Evolutionary conservation across 2,113 vertebrate genomes (phyloP), one percentile per base, ranked within the genome.

Genomic region (Phoxinus phoxinus): DNA sequence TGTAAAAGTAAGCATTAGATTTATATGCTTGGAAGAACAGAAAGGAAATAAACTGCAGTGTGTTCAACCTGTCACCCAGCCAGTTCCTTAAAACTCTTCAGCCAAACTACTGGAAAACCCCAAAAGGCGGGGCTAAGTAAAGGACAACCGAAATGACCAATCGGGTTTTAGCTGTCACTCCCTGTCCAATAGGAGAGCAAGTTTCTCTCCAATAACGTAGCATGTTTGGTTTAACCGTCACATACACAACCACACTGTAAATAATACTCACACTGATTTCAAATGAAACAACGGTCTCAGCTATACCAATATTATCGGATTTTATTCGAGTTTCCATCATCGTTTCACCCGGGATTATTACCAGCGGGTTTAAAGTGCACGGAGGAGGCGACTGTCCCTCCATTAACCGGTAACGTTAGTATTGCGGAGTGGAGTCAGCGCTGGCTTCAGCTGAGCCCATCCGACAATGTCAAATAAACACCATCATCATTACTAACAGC

Each of bases 51-150:
- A 6, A 1, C 4, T 41, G 7, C 4, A 9, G 11, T 30, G 37
- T 30, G 37, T 11, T n/a, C 17, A 15, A 37, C 58, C 63, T 84
- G 51, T 63, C 21, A 75, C 76, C 21, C 69, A 46, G 19, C 83
- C 84, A 61, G n/a, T 75, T 80, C 63, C 71, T 81, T 48, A 69
- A 51, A 44, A 23, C 90, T 6, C 77, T 74, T 86, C 93, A 93
- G 91, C 93, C 94, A 53, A 94, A 91, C 93, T 79, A 85, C 74
- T 91, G 93, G 93, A 94, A 95, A 94, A 87, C 91, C 94, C 95
- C 92, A 87, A 51, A 13, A 74, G 84, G 90, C 11, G 86, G 89
- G 90, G 78, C 86, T 77, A 69, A 35, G 12, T 37, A 58, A 86
- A 35, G 53, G 73, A 87, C 87, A 84, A 27, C 13, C 7, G 0